A percentile compares a stretch with the other conserved stretches of the same genome.
phyloP scores from a whole-genome alignment of 1,140 invertebrate genomes.

The Vanessa atalanta region DNA sequence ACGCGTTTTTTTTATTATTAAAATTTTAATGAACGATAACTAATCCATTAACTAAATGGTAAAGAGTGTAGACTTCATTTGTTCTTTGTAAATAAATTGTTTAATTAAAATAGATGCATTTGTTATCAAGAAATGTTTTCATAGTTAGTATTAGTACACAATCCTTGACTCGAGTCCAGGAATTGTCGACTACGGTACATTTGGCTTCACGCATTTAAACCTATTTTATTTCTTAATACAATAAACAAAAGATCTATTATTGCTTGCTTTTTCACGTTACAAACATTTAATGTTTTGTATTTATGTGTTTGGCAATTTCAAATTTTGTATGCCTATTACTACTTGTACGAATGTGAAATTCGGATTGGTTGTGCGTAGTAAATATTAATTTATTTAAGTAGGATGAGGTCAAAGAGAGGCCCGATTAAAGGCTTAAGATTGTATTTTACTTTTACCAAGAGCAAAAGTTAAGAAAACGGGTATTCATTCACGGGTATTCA shows the following conservation, averaged over 20 bases:
- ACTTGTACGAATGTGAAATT: not conserved
- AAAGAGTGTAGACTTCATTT: not conserved
- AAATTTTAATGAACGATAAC: too few species aligned
- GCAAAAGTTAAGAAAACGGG: not conserved
- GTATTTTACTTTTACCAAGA: conserved; percentile 5
- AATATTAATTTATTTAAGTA: conserved; percentile 9
- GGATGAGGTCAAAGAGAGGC: not conserved
- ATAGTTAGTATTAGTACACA: not conserved
- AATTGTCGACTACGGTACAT: conserved; percentile 12
- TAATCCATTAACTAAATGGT: too few species aligned
- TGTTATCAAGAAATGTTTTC: not conserved
- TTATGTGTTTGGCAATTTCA: conserved; percentile 1
- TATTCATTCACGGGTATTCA: too few species aligned
- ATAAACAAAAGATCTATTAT: not conserved
- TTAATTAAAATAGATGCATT: not conserved
- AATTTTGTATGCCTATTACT: not conserved
- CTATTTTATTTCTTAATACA: not conserved
- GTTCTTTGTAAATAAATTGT: not conserved
- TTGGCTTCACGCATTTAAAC: not conserved
- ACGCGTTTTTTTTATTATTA: too few species aligned
- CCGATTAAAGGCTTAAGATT: not conserved
- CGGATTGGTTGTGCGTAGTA: not conserved
- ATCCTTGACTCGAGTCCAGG: conserved; percentile 25
- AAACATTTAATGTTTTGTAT: conserved; percentile 13
- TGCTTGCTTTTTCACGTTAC: not conserved